Evolutionary conservation across 2,797 vertebrate species (phyloP).

Genomic region (Sebastes itinus): DNA sequence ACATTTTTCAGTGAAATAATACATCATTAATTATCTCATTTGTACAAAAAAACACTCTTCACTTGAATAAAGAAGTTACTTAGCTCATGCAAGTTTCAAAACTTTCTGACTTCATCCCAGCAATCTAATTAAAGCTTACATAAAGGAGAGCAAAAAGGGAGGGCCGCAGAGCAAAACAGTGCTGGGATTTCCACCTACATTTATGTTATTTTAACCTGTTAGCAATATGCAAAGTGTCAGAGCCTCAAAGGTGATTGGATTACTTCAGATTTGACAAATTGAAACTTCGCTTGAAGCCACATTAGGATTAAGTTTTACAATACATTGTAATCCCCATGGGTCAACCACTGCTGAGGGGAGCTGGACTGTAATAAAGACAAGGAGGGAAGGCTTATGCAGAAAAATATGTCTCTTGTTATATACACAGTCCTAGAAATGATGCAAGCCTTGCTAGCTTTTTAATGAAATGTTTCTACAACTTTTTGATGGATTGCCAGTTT

Average conservation of each 20-base stretch:
- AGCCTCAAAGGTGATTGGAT: conserved; percentile 3
- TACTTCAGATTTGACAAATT: conserved; percentile 1
- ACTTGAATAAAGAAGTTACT: conserved; percentile 1
- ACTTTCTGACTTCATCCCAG: conserved; percentile 7
- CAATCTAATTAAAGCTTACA: conserved; percentile 13
- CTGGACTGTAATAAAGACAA: background rate
- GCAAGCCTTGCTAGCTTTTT: background rate
- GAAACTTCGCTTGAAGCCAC: conserved; percentile 7
- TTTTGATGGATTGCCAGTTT: background rate
- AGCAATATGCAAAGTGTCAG: conserved; percentile 4
- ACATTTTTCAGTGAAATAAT: conserved; percentile 19
- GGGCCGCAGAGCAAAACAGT: background rate
- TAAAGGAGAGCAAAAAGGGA: background rate
- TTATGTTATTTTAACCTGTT: conserved; percentile 1
- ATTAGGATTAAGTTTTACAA: conserved; percentile 5
- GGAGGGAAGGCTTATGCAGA: background rate
- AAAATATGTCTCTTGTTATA: background rate
- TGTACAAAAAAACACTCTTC: background rate
- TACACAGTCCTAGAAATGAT: background rate
- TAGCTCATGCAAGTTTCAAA: conserved; percentile 3
- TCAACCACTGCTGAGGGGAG: background rate
- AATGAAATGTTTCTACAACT: background rate
- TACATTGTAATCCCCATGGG: background rate
- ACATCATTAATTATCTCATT: conserved; percentile 27
- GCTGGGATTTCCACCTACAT: background rate